phyloP scores from a whole-genome alignment of 2,797 vertebrate genomes.

The Pantherophis vulpinus region DNA sequence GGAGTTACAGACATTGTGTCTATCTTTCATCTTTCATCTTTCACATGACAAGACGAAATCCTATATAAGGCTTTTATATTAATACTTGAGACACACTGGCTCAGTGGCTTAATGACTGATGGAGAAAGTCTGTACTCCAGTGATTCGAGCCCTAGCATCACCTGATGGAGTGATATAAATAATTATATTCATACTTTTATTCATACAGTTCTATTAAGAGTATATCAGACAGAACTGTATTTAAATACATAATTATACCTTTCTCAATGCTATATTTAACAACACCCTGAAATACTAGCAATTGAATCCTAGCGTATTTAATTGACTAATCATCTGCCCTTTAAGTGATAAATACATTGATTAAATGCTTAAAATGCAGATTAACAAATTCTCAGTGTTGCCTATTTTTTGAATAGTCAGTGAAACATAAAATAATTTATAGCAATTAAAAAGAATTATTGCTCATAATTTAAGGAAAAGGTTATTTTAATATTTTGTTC shows the following conservation, averaged over 20 bases:
- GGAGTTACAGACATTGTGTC: neutral
- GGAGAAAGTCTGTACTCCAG: neutral
- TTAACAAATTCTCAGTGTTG: neutral
- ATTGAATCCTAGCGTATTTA: neutral
- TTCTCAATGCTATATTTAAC: neutral
- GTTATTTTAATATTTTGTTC: neutral
- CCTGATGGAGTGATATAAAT: neutral
- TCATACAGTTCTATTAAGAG: neutral
- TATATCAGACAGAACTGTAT: neutral
- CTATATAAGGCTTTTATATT: neutral
- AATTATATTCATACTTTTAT: neutral
- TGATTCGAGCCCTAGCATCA: neutral
- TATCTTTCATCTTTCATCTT: too few species aligned
- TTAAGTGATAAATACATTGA: neutral
- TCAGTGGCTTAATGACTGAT: too few species aligned
- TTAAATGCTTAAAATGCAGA: neutral
- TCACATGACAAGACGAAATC: neutral
- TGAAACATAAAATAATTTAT: neutral
- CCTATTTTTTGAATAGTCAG: neutral
- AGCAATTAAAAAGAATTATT: neutral
- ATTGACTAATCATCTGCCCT: neutral
- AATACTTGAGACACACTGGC: neutral
- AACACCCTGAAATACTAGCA: neutral
- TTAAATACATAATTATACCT: neutral
- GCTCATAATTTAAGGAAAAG: neutral